Evolutionary conservation across 2,113 vertebrate species (phyloP).

Genomic region (Tenebrosternarchus preto): DNA sequence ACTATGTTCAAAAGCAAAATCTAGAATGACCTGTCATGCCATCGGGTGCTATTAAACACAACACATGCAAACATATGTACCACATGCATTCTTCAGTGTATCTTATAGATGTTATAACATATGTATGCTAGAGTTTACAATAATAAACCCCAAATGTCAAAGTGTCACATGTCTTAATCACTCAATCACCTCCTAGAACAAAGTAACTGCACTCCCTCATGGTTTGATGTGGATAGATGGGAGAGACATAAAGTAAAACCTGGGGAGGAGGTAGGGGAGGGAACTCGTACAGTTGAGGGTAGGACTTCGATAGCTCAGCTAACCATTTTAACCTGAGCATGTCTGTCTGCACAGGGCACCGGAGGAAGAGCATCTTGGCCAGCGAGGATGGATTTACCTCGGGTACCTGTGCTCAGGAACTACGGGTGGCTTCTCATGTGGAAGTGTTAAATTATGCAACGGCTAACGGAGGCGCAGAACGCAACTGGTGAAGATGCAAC

Average conservation of each 20-base stretch:
- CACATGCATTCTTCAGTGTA: too few relatives aligned
- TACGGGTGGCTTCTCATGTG: neutral
- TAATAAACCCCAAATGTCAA: neutral
- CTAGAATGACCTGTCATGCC: neutral
- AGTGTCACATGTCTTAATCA: neutral
- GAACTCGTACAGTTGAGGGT: constrained; percentile 20
- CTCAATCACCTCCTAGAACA: neutral
- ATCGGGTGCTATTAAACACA: too few relatives aligned
- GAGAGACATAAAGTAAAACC: constrained; percentile 28
- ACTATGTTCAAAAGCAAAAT: too few relatives aligned
- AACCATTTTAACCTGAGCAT: constrained; percentile 18
- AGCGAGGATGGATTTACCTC: neutral
- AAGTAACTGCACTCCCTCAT: constrained; percentile 6
- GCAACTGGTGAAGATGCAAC: neutral
- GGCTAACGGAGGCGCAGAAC: neutral
- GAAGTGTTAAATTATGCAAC: neutral
- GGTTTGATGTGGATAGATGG: neutral
- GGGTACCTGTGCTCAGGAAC: constrained; percentile 31
- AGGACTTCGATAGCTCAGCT: constrained; percentile 37
- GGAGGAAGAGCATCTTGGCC: neutral
- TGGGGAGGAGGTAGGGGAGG: neutral
- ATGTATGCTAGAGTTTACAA: too few relatives aligned
- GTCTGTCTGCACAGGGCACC: constrained; percentile 39
- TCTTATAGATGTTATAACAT: too few relatives aligned
- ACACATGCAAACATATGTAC: too few relatives aligned